Base-by-base conservation (phyloP, 2,888 invertebrate species). In the Caenorhabditis zanzibari region DNA sequence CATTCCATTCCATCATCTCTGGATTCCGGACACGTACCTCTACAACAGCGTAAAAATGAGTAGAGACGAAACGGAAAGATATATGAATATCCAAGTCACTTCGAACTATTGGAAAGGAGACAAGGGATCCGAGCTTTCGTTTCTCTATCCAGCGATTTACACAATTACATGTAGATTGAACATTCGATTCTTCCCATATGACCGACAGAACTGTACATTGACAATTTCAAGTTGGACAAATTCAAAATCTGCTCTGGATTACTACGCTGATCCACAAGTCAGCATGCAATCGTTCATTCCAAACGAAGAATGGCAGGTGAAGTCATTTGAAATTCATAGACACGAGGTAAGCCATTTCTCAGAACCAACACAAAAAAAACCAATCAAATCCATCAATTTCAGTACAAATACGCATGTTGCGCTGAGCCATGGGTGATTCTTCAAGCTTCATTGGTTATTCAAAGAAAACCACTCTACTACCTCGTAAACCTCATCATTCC, bases 401-500 rank as follows among this genome's bases (percentile, higher is more conserved):
- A 90, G 89, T 90, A 91, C 85, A 91, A 91, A 72, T 91, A 92
- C 85, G 91, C 91, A 2, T 91, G 91, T 68, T 91, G 91, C 69
- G 83, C 90, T 9, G 84, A 86, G 73, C 84, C 88, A 10, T 87
- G 86, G 87, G 85, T 88, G 28, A 86, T 86, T 63, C 81, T 88
- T n/a, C 88, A 88, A 64, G 88, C 89, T 3, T 88, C 89, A 22
- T 76, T 90, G 35, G 89, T 90, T 10, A 86, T 90, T 26, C 82
- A 91, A 61, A 76, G 91, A 47, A 91, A 91, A 71, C 91, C 91
- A 4, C 86, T 91, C n/a, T 91, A 91, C 68, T 91, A 91, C 81
- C 83, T 91, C 22, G 89, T 91, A 82, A 93, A 93, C 86, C 91
- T 93, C 72, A 92, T 93, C 77, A 92, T 93, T 49, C 93, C 93